Evolutionary conservation across 2,797 vertebrate genomes (phyloP), one percentile per base, ranked within the genome.

Genomic region (Microctenopoma stevenorrisi): DNA sequence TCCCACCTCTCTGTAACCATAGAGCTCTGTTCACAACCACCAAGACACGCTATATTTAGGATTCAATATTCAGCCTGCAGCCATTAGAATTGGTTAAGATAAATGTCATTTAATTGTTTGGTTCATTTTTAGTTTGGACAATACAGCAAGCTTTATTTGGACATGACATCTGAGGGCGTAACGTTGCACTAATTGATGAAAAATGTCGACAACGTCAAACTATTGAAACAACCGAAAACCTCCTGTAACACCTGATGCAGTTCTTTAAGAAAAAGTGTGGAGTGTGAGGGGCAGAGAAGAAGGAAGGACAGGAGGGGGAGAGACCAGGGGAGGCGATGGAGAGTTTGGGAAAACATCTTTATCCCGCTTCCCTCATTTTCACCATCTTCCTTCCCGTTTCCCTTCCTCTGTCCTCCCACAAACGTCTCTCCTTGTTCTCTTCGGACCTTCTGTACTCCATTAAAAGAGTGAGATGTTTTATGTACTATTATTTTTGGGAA

Each of bases 81-180:
- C 91, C 91, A 81, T 91, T 86, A 48, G 60, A 42, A 80, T 81
- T 62, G 57, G 50, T 72, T 81, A 75, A 47, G 51, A 70, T 81
- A 77, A 16, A 57, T 68, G 69, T 68, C 11, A 71, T 70, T 81
- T 58, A 52, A 59, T 63, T 40, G 68, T 51, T 73, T 59, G 49
- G 5, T 55, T 69, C 72, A 64, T 52, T 87, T 42, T 90, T 84
- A 48, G 25, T 77, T 82, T 71, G 74, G 79, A 86, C 67, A 71
- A 89, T 64, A 91, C 95, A 95, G 95, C 95, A 96, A 96, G 95
- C 94, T 88, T 93, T 91, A 92, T 95, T 95, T 92, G 90, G 91
- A 92, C 87, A 78, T 89, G 92, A 93, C 91, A 94, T 91, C 94
- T 92, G 93, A 91, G 94, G 95, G 92, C 89, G 71, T 89, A 89